Conservation (phyloP, 2,888 invertebrate genomes). For the Dorcus parallelipipedus region DNA sequence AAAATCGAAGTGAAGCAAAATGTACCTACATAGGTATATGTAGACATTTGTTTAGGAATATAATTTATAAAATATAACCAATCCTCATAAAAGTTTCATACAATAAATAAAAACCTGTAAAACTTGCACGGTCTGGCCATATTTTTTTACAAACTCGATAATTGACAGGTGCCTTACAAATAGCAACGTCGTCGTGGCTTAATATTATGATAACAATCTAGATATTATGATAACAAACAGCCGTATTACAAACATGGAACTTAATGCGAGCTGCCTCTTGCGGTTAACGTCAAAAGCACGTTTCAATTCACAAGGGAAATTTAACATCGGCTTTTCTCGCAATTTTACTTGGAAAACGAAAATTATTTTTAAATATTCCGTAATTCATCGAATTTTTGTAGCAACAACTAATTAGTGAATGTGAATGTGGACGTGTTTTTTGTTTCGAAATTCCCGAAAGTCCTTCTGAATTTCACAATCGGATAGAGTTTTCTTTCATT, state of each 20-base stretch:
- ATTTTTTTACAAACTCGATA: background rate
- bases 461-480: conserved; percentile 7
- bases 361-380: too few relatives aligned
- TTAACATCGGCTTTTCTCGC: conserved; percentile 2
- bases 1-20: too few relatives aligned
- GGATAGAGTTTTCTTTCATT: conserved; percentile 15
- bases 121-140: too few relatives aligned
- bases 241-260: conserved; percentile 16
- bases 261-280: conserved; percentile 19
- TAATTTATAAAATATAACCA: too few relatives aligned
- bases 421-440: background rate
- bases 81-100: too few relatives aligned
- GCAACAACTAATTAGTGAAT: conserved; percentile 9
- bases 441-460: background rate
- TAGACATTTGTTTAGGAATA: too few relatives aligned
- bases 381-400: too few relatives aligned
- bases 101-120: too few relatives aligned
- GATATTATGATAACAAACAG: conserved; percentile 24
- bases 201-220: conserved; percentile 19
- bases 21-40: too few relatives aligned
- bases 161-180: conserved; percentile 17
- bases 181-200: conserved; percentile 14
- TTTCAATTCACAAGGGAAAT: conserved; percentile 22
- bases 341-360: too few relatives aligned
- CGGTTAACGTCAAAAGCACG: conserved; percentile 22